Conservation (phyloP, 2,113 vertebrate species). For the Chloebia gouldiae region DNA sequence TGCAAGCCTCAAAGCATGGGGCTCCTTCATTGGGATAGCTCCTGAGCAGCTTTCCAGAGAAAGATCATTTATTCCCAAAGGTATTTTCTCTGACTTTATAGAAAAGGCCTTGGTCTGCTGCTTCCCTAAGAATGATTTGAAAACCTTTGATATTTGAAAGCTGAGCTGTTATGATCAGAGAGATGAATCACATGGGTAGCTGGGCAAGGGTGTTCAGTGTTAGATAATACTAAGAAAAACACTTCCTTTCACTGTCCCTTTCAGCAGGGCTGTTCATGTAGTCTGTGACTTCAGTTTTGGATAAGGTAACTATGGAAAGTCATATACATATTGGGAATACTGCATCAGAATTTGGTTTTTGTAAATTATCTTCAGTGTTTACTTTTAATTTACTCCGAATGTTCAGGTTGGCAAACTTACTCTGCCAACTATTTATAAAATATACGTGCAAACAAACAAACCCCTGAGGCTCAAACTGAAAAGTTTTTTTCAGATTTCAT, state of each 20-base stretch:
- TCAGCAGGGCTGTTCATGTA: background rate
- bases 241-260: background rate
- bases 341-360: background rate
- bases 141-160: constrained; percentile 8
- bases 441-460: background rate
- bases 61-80: background rate
- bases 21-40: background rate
- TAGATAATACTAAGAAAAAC: background rate
- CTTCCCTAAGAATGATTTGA: background rate
- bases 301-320: background rate
- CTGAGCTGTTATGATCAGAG: background rate
- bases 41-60: background rate
- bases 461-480: background rate
- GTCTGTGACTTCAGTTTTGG: background rate
- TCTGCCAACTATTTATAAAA: constrained; percentile 19
- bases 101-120: background rate
- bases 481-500: background rate
- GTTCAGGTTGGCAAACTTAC: background rate
- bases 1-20: background rate
- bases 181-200: background rate
- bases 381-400: background rate
- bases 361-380: background rate
- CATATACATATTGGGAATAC: background rate
- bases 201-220: background rate
- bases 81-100: background rate